Conservation (phyloP, 2,888 invertebrate genomes). For the Actias luna region DNA sequence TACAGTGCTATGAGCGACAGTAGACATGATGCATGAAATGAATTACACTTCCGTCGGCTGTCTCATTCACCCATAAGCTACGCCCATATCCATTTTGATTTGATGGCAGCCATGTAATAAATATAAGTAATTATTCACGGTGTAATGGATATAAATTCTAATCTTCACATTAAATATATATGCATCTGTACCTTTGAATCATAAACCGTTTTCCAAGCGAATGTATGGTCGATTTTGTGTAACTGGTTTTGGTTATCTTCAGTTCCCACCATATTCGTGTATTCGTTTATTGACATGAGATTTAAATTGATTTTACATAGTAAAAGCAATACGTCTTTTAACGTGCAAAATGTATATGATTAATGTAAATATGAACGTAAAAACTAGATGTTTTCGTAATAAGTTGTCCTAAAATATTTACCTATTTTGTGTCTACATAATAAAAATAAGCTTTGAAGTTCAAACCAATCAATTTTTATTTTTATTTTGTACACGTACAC, state of each 20-base stretch:
- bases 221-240: slow-evolving; percentile 31
- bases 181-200: slow-evolving; percentile 26
- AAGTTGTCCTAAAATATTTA: no score
- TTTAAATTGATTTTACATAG: slow-evolving; percentile 40
- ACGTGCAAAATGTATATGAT: slow-evolving; percentile 31
- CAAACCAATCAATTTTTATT: no score
- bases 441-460: background rate
- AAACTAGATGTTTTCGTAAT: no score
- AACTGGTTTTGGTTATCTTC: slow-evolving; percentile 32
- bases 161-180: slow-evolving; percentile 23
- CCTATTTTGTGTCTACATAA: no score
- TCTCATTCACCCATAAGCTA: slow-evolving; percentile 45
- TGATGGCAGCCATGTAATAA: slow-evolving; percentile 38
- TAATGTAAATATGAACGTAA: slow-evolving; percentile 23
- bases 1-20: slow-evolving; percentile 56
- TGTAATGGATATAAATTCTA: slow-evolving; percentile 20
- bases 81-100: slow-evolving; percentile 32
- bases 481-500: no score
- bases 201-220: slow-evolving; percentile 36
- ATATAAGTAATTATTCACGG: slow-evolving; percentile 43
- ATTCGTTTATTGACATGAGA: slow-evolving; percentile 33
- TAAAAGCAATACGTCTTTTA: background rate
- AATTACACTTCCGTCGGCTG: slow-evolving; percentile 57
- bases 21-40: slow-evolving; percentile 59
- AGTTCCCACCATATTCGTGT: slow-evolving; percentile 42